A percentile compares a stretch with the other conserved stretches of the same genome.
Evolutionary conservation across 2,797 vertebrate genomes (phyloP).

Genomic region (Tenualosa ilisha): DNA sequence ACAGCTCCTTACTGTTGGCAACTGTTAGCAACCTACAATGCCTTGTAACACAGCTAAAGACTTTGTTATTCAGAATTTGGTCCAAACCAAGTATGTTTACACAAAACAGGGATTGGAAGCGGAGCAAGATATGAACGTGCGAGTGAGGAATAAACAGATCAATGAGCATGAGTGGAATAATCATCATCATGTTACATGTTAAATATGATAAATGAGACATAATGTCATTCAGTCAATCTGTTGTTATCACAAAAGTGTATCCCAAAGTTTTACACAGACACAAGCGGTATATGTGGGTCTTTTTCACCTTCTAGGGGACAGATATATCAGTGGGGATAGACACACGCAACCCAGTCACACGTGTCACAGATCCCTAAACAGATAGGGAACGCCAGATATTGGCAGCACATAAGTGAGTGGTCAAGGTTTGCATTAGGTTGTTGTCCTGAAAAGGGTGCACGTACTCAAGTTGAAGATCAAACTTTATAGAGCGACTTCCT

Average conservation of each 20-base stretch:
- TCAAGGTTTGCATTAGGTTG: neutral
- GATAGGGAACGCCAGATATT: neutral
- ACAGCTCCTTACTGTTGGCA: neutral
- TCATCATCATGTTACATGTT: neutral
- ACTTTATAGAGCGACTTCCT: slow-evolving; percentile 27
- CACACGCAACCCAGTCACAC: too few relatives aligned
- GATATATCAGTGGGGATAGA: too few relatives aligned
- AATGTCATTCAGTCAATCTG: neutral
- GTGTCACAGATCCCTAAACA: neutral
- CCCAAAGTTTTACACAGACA: neutral
- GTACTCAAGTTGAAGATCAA: slow-evolving; percentile 18
- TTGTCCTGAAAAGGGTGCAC: neutral
- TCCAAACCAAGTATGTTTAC: too few relatives aligned
- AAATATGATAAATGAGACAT: neutral
- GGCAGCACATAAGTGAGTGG: neutral
- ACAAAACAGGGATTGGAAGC: neutral
- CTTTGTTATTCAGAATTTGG: neutral
- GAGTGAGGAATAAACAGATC: neutral
- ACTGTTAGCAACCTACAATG: neutral
- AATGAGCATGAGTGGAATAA: neutral
- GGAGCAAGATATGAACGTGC: too few relatives aligned
- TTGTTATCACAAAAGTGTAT: neutral
- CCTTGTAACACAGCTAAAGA: neutral
- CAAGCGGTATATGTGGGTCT: neutral
- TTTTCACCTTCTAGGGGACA: neutral